Conservation (phyloP, 2,797 vertebrate species). For the Cichlasoma orientale region DNA sequence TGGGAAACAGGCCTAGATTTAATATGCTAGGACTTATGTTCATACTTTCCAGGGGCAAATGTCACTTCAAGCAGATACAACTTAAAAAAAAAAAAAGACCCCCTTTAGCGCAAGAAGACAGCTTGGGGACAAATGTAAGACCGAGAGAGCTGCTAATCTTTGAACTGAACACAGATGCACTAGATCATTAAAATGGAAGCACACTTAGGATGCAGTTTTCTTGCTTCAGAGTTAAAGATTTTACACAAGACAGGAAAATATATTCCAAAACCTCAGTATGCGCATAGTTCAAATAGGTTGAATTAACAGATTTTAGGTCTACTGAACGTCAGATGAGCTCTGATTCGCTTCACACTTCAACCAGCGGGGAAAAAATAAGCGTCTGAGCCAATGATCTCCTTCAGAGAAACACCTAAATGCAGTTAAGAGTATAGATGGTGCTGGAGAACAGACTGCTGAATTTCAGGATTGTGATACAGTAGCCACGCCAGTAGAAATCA, state of each 20-base stretch:
- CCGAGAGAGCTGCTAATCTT: conserved; percentile 27
- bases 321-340: background rate
- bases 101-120: background rate
- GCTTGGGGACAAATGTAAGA: conserved; percentile 30
- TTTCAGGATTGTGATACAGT: background rate
- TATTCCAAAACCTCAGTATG: background rate
- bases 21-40: conserved; percentile 29
- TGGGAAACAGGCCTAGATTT: conserved; percentile 35
- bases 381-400: conserved; percentile 27
- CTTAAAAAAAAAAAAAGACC: background rate
- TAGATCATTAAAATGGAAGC: conserved; percentile 17
- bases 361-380: conserved; percentile 17
- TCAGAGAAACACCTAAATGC: conserved; percentile 48
- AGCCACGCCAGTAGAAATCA: conserved; percentile 1
- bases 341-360: conserved; percentile 4
- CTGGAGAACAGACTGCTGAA: background rate
- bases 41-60: conserved; percentile 54
- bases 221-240: background rate
- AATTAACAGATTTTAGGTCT: background rate
- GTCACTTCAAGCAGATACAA: conserved; percentile 42
- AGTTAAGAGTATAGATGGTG: conserved; percentile 30
- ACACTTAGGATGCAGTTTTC: background rate
- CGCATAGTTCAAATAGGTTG: background rate
- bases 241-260: background rate
- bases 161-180: conserved; percentile 22